These are phyloP conservation scores for Gorsachius magnificus DNA, from an alignment of 2,797 vertebrate species.

Conservation along the genomic window DNA sequence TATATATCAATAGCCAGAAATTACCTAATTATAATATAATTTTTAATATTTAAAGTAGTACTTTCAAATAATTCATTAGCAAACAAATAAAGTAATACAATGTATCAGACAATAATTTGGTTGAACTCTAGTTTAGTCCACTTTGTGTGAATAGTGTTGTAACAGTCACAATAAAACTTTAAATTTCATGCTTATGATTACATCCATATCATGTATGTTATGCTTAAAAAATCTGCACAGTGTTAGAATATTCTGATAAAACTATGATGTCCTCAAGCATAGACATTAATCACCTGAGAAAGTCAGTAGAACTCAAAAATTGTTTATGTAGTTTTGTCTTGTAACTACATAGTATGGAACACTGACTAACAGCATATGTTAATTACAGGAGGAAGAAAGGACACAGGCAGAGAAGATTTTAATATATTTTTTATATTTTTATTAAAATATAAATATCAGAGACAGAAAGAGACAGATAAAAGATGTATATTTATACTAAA, in stretches of 20 bases:
- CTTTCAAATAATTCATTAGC: neutral
- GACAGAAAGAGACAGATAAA: neutral
- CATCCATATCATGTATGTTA: neutral
- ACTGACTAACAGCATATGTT: neutral
- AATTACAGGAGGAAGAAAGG: neutral
- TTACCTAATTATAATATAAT: neutral
- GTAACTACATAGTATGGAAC: neutral
- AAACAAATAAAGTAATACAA: neutral
- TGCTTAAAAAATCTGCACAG: neutral
- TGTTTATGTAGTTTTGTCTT: neutral
- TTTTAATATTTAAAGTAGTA: neutral
- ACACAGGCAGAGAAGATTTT: neutral
- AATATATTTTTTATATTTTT: neutral
- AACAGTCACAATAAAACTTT: neutral
- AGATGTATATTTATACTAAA: neutral
- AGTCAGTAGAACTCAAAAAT: neutral
- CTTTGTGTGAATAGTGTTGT: neutral
- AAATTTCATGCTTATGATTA: neutral
- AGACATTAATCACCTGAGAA: neutral
- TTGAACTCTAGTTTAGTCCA: neutral
- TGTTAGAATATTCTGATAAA: neutral
- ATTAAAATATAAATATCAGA: neutral
- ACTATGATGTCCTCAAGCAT: too few species aligned
- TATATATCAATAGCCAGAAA: neutral
- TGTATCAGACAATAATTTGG: neutral